phyloP scores from a whole-genome alignment of 2,888 invertebrate genomes.

The Byasa hedistus region DNA sequence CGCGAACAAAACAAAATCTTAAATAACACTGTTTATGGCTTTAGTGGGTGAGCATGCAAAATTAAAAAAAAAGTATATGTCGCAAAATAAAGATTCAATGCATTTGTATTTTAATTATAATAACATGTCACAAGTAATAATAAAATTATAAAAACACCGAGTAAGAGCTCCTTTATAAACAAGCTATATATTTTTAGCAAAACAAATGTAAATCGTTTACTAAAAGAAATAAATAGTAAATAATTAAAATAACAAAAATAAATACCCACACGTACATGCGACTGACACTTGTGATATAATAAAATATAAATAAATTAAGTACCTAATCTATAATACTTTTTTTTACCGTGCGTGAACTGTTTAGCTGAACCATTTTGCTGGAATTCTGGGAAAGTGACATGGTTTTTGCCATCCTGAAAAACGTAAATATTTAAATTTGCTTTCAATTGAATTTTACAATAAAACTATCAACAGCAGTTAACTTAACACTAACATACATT shows the following conservation, averaged over 20 bases:
- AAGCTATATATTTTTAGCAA: conserved; percentile 20
- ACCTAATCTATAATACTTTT: conserved; percentile 85
- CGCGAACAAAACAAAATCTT: neutral
- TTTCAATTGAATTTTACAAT: neutral
- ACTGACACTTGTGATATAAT: conserved; percentile 75
- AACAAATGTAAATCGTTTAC: neutral
- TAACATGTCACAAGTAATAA: conserved; percentile 1
- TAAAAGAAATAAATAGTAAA: neutral
- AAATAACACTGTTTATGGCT: neutral
- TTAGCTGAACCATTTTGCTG: conserved; percentile 93
- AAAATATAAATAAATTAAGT: conserved; percentile 75
- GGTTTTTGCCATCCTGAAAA: conserved; percentile 91
- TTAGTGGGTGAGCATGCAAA: conserved; percentile 23
- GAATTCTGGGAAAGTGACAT: conserved; percentile 93
- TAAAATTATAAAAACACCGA: conserved; percentile 1
- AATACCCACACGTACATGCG: conserved; percentile 78
- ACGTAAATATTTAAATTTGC: neutral
- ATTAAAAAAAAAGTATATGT: neutral
- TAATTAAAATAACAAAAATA: conserved; percentile 42
- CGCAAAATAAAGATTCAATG: conserved; percentile 8
- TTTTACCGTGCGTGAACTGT: conserved; percentile 92
- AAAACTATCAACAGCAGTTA: neutral
- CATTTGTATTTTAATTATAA: neutral
- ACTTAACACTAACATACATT: too few species aligned
- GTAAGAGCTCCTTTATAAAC: conserved; percentile 5